Conservation (phyloP, 2,888 invertebrate genomes). For the Cryptocephalus moraei region DNA sequence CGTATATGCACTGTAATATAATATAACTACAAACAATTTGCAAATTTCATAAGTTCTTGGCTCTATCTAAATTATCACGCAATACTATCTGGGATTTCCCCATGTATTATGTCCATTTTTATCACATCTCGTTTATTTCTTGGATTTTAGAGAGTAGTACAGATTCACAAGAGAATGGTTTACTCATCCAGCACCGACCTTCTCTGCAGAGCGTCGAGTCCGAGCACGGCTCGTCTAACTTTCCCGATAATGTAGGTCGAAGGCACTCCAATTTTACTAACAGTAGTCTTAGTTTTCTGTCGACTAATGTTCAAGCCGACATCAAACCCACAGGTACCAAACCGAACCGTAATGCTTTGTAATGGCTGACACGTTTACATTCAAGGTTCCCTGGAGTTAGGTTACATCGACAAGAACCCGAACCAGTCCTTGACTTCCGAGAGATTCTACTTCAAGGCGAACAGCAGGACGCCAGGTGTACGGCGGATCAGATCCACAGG, state of each 20-base stretch:
- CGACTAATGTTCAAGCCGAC: slow-evolving; percentile 39
- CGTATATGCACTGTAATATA: no score
- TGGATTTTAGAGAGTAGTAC: slow-evolving; percentile 18
- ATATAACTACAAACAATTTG: no score
- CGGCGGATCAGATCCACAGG: slow-evolving; percentile 56
- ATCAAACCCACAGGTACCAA: slow-evolving; percentile 35
- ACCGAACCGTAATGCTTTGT: no score
- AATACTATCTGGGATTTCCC: no score
- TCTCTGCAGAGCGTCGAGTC: slow-evolving; percentile 33
- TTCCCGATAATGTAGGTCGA: slow-evolving; percentile 22
- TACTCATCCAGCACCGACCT: slow-evolving; percentile 41
- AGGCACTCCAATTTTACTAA: slow-evolving; percentile 54
- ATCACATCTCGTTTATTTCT: slow-evolving; percentile 25
- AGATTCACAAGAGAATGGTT: slow-evolving; percentile 42
- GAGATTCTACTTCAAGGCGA: slow-evolving; percentile 33
- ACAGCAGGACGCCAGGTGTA: slow-evolving; percentile 39
- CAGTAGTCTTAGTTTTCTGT: slow-evolving; percentile 43
- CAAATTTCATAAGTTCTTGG: no score
- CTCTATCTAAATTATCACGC: no score
- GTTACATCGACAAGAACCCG: slow-evolving; percentile 38
- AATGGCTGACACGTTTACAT: slow-evolving; percentile 12
- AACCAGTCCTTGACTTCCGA: slow-evolving; percentile 32
- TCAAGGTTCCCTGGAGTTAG: slow-evolving; percentile 46
- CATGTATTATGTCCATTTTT: not conserved
- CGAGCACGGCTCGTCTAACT: slow-evolving; percentile 25